These are phyloP conservation scores for Drosophila bipectinata DNA, from an alignment of 1,140 invertebrate species.

Conservation along the genomic window DNA sequence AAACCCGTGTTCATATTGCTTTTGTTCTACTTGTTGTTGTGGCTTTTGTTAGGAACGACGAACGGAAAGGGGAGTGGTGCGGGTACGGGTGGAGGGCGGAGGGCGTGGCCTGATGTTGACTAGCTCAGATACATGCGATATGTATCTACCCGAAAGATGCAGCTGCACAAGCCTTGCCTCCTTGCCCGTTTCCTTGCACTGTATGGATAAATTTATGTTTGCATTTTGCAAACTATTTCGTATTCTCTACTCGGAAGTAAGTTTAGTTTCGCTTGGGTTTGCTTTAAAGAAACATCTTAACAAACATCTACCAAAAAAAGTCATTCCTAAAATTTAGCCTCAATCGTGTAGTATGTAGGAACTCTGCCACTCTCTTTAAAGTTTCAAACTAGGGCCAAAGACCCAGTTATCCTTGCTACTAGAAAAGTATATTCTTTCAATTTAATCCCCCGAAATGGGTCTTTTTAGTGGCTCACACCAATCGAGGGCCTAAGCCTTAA, in stretches of 20 bases:
- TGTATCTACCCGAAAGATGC: slow-evolving; percentile 56
- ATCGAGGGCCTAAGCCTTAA: slow-evolving; percentile 8
- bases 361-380: neutral
- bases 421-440: neutral
- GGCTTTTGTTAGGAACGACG: slow-evolving; percentile 53
- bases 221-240: slow-evolving; percentile 53
- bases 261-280: slow-evolving; percentile 22
- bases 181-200: neutral
- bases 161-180: slow-evolving; percentile 29
- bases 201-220: slow-evolving; percentile 42
- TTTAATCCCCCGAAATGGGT: slow-evolving; percentile 19
- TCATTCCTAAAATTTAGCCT: neutral
- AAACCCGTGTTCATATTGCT: slow-evolving; percentile 64
- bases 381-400: neutral
- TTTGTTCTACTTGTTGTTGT: slow-evolving; percentile 68
- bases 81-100: neutral
- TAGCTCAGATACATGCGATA: slow-evolving; percentile 64
- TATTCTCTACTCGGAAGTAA: slow-evolving; percentile 29
- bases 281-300: slow-evolving; percentile 27
- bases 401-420: neutral
- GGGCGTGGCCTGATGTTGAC: slow-evolving; percentile 45
- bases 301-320: neutral
- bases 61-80: neutral
- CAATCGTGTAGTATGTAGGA: neutral
- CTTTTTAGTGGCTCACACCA: slow-evolving; percentile 5